phyloP scores from a whole-genome alignment of 2,113 vertebrate genomes.

The Calyptomena viridis region DNA sequence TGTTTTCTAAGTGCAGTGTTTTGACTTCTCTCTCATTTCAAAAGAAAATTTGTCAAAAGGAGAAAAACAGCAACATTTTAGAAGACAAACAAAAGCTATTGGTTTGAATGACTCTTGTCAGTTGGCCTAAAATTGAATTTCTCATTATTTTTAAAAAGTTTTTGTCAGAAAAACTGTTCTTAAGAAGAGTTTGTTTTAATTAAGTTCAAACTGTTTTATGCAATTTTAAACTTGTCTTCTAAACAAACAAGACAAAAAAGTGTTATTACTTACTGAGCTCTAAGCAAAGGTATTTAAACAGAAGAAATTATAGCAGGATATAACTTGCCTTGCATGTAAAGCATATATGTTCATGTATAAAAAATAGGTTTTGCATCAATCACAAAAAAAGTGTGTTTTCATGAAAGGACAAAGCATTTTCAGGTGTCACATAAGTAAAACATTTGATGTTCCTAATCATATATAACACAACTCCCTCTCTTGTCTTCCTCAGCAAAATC shows the following conservation, averaged over 20 bases:
- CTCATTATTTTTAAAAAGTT: not conserved
- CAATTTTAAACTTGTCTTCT: not conserved
- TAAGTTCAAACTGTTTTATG: not conserved
- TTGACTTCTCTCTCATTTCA: not conserved
- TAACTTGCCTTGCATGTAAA: not conserved
- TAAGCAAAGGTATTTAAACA: not conserved
- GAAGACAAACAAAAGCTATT: not conserved
- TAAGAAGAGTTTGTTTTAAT: not conserved
- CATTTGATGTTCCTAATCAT: not conserved
- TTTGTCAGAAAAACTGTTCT: not conserved
- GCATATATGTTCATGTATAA: not conserved
- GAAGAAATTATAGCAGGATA: not conserved
- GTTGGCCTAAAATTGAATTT: not conserved
- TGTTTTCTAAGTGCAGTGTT: not conserved
- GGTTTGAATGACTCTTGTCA: not conserved
- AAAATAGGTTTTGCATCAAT: not conserved
- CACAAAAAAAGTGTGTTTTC: not conserved
- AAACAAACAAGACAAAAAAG: not conserved
- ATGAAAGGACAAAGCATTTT: not conserved
- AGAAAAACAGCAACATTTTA: not conserved
- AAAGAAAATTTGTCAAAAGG: not conserved
- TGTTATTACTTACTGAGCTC: not conserved
- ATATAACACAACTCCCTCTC: fast-evolving
- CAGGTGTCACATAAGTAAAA: not conserved
- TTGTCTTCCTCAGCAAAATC: not conserved